phyloP scores from a whole-genome alignment of 2,888 invertebrate species.

The Syrphus vitripennis region DNA sequence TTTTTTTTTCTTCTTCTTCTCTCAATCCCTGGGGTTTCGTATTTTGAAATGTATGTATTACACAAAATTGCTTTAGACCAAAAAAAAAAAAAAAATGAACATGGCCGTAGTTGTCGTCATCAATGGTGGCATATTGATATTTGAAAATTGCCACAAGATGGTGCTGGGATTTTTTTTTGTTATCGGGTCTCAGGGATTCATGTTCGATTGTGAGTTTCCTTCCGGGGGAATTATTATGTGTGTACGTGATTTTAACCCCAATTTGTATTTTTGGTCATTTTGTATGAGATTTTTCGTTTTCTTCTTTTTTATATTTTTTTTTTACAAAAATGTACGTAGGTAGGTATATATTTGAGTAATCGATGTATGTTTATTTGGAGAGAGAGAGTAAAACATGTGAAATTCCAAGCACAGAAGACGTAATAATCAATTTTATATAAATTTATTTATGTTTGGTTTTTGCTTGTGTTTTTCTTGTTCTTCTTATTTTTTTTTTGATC shows the following conservation, averaged over 20 bases:
- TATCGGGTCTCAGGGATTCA: conserved; percentile 47
- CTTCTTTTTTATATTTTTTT: neutral
- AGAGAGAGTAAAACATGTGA: neutral
- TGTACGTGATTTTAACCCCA: conserved; percentile 66
- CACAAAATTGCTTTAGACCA: neutral
- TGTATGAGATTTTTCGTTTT: neutral
- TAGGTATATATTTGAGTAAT: neutral
- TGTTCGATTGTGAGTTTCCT: conserved; percentile 39
- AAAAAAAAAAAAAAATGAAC: neutral
- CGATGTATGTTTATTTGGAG: neutral
- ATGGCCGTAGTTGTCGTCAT: neutral
- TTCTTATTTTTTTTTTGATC: neutral
- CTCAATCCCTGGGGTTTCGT: neutral
- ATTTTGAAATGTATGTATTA: conserved; percentile 38
- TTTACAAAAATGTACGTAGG: neutral
- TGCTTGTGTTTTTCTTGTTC: neutral
- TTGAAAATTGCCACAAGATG: conserved; percentile 67
- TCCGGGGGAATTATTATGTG: conserved; percentile 45
- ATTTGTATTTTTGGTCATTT: conserved; percentile 39
- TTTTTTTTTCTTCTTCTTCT: neutral
- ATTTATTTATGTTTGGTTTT: conserved; percentile 18
- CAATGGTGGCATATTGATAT: conserved; percentile 52
- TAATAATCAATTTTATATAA: conserved; percentile 65
- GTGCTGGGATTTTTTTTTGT: conserved; percentile 19
- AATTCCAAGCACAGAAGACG: conserved; percentile 43